These are phyloP conservation scores for Alcis repandata DNA, from an alignment of 2,888 invertebrate species.

Conservation along the genomic window DNA sequence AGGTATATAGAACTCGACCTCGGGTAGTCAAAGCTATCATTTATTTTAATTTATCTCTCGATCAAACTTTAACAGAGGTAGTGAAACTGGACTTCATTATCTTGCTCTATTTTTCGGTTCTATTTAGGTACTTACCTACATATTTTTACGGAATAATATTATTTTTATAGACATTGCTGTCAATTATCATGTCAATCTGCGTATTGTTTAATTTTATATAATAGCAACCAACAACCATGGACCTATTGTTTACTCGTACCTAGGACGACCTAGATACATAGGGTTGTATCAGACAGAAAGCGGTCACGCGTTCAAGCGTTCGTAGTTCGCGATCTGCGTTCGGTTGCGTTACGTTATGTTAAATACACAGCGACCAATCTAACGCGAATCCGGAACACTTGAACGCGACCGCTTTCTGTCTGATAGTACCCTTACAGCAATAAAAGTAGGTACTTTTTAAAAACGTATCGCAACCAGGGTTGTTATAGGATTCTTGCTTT, in stretches of 20 bases:
- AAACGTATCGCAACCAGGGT: neutral
- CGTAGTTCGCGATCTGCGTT: too few relatives aligned
- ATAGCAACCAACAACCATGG: conserved; percentile 1
- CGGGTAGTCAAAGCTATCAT: neutral
- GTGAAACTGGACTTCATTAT: conserved; percentile 25
- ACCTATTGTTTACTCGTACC: neutral
- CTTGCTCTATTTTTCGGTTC: conserved; percentile 41
- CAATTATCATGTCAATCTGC: conserved; percentile 82
- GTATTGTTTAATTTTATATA: conserved; percentile 39
- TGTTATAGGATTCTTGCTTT: conserved; percentile 18
- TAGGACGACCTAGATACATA: too few relatives aligned
- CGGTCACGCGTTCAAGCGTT: too few relatives aligned
- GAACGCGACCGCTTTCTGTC: too few relatives aligned
- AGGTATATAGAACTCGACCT: neutral
- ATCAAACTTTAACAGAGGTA: conserved; percentile 6
- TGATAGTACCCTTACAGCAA: neutral
- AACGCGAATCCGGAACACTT: too few relatives aligned
- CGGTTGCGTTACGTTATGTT: too few relatives aligned
- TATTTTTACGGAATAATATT: conserved; percentile 29
- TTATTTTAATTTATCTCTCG: neutral
- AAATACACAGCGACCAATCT: too few relatives aligned
- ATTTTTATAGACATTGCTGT: conserved; percentile 70
- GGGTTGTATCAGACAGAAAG: too few relatives aligned
- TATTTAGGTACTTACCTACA: conserved; percentile 31
- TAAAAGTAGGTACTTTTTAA: neutral